Evolutionary conservation across 2,888 invertebrate species (phyloP).

Genomic region (Portevinia maculata): DNA sequence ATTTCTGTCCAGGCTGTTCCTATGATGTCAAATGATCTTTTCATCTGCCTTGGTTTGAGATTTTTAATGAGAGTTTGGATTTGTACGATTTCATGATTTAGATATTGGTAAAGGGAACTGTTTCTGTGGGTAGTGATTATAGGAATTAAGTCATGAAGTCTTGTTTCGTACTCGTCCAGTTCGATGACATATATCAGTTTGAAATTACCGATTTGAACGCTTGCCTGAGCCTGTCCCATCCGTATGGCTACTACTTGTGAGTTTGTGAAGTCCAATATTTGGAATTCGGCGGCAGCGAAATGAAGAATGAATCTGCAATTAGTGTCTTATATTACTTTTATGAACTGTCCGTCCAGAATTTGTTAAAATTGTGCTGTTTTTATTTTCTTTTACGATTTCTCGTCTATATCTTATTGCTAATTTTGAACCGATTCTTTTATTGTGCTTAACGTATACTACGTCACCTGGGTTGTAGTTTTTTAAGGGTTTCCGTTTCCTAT

Average conservation of each 20-base stretch:
- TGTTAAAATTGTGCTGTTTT: conserved; percentile 33
- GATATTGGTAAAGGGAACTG: too few relatives aligned
- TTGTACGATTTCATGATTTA: too few relatives aligned
- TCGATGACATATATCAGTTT: too few relatives aligned
- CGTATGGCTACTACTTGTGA: too few relatives aligned
- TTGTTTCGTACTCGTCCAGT: too few relatives aligned
- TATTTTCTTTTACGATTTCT: conserved; percentile 51
- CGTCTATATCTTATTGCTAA: conserved; percentile 50
- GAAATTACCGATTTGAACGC: too few relatives aligned
- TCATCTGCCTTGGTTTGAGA: too few relatives aligned
- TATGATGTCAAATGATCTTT: not conserved
- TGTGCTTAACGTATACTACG: conserved; percentile 46
- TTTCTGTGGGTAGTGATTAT: too few relatives aligned
- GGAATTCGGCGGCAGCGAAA: conserved; percentile 1
- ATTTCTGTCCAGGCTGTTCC: not conserved
- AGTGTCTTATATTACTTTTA: conserved; percentile 23
- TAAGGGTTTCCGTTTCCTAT: conserved; percentile 55
- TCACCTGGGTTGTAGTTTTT: conserved; percentile 62
- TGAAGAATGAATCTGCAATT: conserved; percentile 7
- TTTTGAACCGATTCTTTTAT: conserved; percentile 57
- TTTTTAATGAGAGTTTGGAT: too few relatives aligned
- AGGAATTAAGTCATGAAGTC: too few relatives aligned
- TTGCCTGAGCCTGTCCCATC: too few relatives aligned
- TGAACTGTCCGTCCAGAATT: conserved; percentile 43
- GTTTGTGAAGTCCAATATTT: too few relatives aligned